Conservation (phyloP, 1,140 invertebrate genomes). For the Aphelenchoides fujianensis region DNA sequence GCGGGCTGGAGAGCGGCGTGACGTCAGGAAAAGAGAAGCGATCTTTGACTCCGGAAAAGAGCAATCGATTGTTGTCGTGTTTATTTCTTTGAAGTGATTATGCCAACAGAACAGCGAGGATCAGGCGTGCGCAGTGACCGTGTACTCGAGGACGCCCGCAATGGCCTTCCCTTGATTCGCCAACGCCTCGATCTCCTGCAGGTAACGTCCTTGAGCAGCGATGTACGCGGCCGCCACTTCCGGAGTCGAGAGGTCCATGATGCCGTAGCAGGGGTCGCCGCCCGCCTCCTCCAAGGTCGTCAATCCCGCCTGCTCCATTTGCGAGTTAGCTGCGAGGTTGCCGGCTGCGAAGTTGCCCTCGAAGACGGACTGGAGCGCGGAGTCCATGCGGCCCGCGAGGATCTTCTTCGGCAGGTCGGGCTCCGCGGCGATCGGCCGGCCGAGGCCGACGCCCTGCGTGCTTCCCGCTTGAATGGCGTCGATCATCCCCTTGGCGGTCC, state of each 20-base stretch:
- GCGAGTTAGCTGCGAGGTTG: conserved; percentile 15
- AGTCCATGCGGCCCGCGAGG: neutral
- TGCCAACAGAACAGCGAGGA: neutral
- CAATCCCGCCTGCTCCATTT: conserved; percentile 14
- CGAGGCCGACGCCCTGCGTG: conserved; percentile 32
- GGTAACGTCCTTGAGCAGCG: neutral
- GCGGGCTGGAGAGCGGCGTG: no score
- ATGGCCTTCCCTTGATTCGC: neutral
- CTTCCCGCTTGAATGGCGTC: conserved; percentile 18
- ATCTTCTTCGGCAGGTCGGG: conserved; percentile 29
- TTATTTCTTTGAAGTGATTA: no score
- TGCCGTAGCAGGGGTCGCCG: conserved; percentile 27
- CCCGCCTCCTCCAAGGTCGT: conserved; percentile 20
- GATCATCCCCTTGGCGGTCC: conserved; percentile 27
- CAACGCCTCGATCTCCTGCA: neutral
- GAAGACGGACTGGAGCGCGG: conserved; percentile 11
- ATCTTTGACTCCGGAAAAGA: no score
- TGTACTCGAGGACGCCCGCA: neutral
- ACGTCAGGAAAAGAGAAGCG: no score
- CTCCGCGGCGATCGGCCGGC: conserved; percentile 20
- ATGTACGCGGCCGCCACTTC: neutral
- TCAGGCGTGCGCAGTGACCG: neutral
- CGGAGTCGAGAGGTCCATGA: neutral
- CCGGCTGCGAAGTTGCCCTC: conserved; percentile 20
- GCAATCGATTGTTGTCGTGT: no score